These are phyloP conservation scores for Diarsia rubi DNA, from an alignment of 2,888 invertebrate species.

Conservation along the genomic window DNA sequence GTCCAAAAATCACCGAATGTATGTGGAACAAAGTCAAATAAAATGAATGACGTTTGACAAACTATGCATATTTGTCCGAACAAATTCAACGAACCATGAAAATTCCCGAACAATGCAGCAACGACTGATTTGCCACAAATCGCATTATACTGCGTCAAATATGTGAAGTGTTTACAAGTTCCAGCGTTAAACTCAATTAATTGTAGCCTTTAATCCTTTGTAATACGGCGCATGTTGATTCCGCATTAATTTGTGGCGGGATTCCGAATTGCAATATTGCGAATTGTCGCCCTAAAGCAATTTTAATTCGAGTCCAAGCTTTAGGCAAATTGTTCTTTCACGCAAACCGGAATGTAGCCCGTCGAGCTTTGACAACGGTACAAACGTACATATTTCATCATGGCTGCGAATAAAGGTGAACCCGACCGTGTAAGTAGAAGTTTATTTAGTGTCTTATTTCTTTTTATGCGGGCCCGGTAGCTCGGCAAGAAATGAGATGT, in stretches of 20 bases:
- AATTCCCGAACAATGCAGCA: slow-evolving; percentile 69
- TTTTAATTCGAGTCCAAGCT: slow-evolving; percentile 80
- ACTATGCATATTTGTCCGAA: slow-evolving; percentile 71
- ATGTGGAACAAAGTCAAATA: slow-evolving; percentile 61
- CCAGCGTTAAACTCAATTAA: slow-evolving; percentile 68
- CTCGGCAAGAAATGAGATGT: slow-evolving; percentile 84
- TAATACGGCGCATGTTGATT: slow-evolving; percentile 68
- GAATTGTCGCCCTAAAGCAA: slow-evolving; percentile 75
- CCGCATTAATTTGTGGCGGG: slow-evolving; percentile 59
- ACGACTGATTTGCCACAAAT: slow-evolving; percentile 74
- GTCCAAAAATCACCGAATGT: slow-evolving; percentile 24
- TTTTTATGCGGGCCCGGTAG: slow-evolving; percentile 82
- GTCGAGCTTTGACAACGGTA: slow-evolving; percentile 72
- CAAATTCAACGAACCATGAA: slow-evolving; percentile 71
- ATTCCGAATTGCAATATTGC: slow-evolving; percentile 73
- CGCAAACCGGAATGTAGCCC: slow-evolving; percentile 78
- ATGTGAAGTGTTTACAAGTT: slow-evolving; percentile 72
- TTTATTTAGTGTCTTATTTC: slow-evolving; percentile 88
- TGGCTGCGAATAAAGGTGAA: slow-evolving; percentile 79
- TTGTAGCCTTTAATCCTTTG: slow-evolving; percentile 73
- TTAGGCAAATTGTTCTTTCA: slow-evolving; percentile 81
- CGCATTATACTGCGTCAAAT: slow-evolving; percentile 71
- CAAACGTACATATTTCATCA: slow-evolving; percentile 73
- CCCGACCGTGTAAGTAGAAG: slow-evolving; percentile 83
- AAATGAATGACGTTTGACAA: slow-evolving; percentile 69